Conservation (phyloP, 2,888 invertebrate species). For the Yponomeuta cagnagella region DNA sequence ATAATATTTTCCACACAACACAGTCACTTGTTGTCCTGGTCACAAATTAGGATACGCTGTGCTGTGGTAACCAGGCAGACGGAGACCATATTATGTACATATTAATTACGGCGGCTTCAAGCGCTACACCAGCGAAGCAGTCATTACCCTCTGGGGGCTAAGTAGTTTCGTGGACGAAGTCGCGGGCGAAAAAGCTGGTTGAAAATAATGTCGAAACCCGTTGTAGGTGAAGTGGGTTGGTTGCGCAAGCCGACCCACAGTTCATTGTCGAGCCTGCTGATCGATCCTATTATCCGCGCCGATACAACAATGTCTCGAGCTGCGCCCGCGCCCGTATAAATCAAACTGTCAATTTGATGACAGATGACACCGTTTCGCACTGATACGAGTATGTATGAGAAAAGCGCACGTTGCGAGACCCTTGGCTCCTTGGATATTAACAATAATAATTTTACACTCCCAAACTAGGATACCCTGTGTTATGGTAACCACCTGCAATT, state of each 20-base stretch:
- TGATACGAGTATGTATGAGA: background rate
- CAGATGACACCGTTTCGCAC: conserved; percentile 16
- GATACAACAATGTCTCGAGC: conserved; percentile 30
- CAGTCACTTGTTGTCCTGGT: too few species aligned
- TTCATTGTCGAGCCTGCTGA: conserved; percentile 54
- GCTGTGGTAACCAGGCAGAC: too few species aligned
- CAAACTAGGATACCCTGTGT: too few species aligned
- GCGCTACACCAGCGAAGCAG: too few species aligned
- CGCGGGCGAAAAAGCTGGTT: background rate
- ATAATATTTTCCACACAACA: too few species aligned
- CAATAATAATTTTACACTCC: too few species aligned
- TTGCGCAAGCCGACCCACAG: conserved; percentile 58
- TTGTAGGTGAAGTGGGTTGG: conserved; percentile 38
- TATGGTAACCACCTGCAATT: too few species aligned
- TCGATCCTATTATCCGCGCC: conserved; percentile 48
- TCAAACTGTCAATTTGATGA: conserved; percentile 33
- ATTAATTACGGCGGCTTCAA: too few species aligned
- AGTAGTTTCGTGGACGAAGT: background rate
- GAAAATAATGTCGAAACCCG: conserved; percentile 40
- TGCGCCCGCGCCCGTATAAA: conserved; percentile 30
- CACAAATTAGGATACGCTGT: too few species aligned
- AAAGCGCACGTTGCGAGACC: background rate
- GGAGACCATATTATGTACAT: too few species aligned
- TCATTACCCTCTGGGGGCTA: background rate
- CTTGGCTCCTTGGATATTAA: too few species aligned